Base-by-base conservation (phyloP, 2,888 invertebrate genomes). In the Odontomyia ornata region DNA sequence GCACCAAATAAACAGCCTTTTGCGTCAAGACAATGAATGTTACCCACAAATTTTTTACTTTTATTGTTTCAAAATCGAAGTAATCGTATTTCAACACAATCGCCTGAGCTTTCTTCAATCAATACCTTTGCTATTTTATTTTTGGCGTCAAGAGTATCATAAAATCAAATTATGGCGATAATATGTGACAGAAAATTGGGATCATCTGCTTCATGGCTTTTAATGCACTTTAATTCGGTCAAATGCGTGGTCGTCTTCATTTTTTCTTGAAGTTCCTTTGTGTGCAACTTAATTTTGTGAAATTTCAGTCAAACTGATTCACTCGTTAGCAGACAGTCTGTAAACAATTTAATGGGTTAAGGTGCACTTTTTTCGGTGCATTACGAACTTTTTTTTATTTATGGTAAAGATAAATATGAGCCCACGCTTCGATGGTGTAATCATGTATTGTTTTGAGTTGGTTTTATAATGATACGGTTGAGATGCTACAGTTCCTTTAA, bases 161-260 rank as follows among this genome's bases (percentile, higher is more conserved):
- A 65, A 28, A 65, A 65, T 65, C 65, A 27, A 65, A 65, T 65
- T 65, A 65, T 36, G 3, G 36, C 36, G 65, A 65, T 64, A 64
- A 64, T 65, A 65, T 65, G 65, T 65, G 65, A 65, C 65, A 65
- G 65, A 65, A 65, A 65, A 65, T 65, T 65, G 65, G 65, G 65
- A 65, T 36, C 18, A 65, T 65, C 65, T 30, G 4, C n/a, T n/a
- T n/a, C 52, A n/a, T 27, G 27, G 52, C 3, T 15, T 36, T 65
- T 52, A 52, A 52, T 28, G 36, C 9, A n/a, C 30, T 62, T 62
- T 25, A 65, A 65, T 36, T 28, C 65, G 65, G 65, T 65, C 65
- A 65, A 36, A 36, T 65, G 65, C 65, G 65, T 65, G 30, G 65
- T 52, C n/a, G 52, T 52, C 13, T 13, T 52, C 7, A 15, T 9